These are phyloP conservation scores for Synanthedon vespiformis DNA, from an alignment of 2,888 invertebrate genomes.

Conservation along the genomic window DNA sequence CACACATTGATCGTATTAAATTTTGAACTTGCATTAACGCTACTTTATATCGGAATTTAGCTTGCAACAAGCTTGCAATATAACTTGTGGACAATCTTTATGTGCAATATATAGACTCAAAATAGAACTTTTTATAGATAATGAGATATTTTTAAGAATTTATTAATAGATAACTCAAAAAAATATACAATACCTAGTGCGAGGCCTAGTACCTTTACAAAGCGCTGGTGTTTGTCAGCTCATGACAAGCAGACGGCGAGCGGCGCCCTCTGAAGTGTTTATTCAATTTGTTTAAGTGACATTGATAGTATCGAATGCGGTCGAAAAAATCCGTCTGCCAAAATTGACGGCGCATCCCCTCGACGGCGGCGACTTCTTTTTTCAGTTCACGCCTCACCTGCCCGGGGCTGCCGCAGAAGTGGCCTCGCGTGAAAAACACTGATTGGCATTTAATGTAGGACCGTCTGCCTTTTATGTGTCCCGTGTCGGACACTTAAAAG, in stretches of 20 bases:
- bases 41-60: too few species aligned
- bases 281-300: conserved; percentile 70
- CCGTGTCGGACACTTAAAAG: conserved; percentile 16
- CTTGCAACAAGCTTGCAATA: too few species aligned
- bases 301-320: conserved; percentile 61
- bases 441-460: conserved; percentile 52
- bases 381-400: conserved; percentile 57
- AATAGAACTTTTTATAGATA: too few species aligned
- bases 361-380: conserved; percentile 42
- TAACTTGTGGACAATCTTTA: too few species aligned
- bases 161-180: too few species aligned
- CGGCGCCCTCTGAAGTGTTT: conserved; percentile 51
- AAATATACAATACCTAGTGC: too few species aligned
- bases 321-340: conserved; percentile 60
- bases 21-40: too few species aligned
- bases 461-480: conserved; percentile 31
- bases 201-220: background rate
- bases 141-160: too few species aligned
- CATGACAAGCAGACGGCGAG: conserved; percentile 17
- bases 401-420: conserved; percentile 31
- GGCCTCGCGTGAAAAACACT: conserved; percentile 44
- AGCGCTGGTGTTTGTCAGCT: background rate
- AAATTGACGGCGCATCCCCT: conserved; percentile 46
- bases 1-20: too few species aligned
- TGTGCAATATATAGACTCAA: too few species aligned